phyloP scores from a whole-genome alignment of 2,888 invertebrate species.

The Ptilodon capucinus region DNA sequence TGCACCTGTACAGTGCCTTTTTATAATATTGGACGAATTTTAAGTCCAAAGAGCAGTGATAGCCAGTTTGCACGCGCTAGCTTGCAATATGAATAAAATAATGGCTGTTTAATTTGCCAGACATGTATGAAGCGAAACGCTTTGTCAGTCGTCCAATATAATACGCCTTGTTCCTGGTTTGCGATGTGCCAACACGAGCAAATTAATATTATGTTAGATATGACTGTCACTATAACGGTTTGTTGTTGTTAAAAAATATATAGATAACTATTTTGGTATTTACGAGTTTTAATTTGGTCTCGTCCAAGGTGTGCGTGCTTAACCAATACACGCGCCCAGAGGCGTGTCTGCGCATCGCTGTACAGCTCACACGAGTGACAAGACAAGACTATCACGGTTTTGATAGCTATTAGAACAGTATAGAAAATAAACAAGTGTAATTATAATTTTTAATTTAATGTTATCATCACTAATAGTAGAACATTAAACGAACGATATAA shows the following conservation, averaged over 20 bases:
- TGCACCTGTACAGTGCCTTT: background rate
- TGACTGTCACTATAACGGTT: conserved; percentile 13
- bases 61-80: background rate
- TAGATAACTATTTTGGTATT: conserved; percentile 26
- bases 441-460: conserved; percentile 63
- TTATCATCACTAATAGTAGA: conserved; percentile 58
- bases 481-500: conserved; percentile 66
- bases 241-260: conserved; percentile 29
- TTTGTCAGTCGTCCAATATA: background rate
- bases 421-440: conserved; percentile 13
- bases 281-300: conserved; percentile 14
- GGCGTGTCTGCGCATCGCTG: too few relatives aligned
- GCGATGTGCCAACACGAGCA: conserved; percentile 24
- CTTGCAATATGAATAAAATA: too few relatives aligned
- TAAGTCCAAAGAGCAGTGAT: conserved; percentile 11
- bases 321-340: too few relatives aligned
- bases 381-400: too few relatives aligned
- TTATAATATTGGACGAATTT: background rate
- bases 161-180: background rate
- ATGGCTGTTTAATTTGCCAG: too few relatives aligned
- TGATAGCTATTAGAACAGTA: too few relatives aligned
- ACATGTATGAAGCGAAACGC: too few relatives aligned
- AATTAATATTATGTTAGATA: background rate
- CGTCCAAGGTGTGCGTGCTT: too few relatives aligned
- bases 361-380: too few relatives aligned